A percentile compares a stretch with the other conserved stretches of the same genome.
Conservation (phyloP, 1,140 invertebrate genomes). For the Brachionus rotundiformis region DNA sequence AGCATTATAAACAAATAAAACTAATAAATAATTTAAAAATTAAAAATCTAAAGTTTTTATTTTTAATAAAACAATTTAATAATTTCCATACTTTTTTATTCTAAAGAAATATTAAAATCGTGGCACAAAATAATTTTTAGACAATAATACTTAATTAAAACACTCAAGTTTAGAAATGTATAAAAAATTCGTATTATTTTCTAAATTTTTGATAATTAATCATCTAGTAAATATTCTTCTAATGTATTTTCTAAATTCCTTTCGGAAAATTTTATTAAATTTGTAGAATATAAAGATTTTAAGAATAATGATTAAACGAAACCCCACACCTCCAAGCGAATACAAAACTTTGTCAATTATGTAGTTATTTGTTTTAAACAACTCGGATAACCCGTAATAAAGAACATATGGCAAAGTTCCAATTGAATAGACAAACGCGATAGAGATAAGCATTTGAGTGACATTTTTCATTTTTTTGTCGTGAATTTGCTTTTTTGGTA, state of each 20-base stretch:
- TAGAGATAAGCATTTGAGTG: slow-evolving; percentile 17
- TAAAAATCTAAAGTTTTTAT: too few relatives aligned
- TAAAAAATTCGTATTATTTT: too few relatives aligned
- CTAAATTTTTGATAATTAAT: too few relatives aligned
- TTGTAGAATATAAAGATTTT: slow-evolving; percentile 10
- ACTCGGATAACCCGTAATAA: slow-evolving; percentile 9
- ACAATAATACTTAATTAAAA: too few relatives aligned
- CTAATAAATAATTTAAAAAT: too few relatives aligned
- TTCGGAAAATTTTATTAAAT: neutral
- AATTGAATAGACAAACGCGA: slow-evolving; percentile 12
- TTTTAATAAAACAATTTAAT: too few relatives aligned
- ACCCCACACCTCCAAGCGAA: neutral
- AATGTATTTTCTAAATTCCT: neutral
- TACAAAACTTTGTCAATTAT: slow-evolving; percentile 1
- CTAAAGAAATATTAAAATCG: too few relatives aligned
- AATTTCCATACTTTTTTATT: too few relatives aligned
- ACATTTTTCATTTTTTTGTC: slow-evolving; percentile 10
- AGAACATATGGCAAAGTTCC: neutral
- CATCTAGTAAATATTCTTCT: too few relatives aligned
- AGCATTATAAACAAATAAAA: too few relatives aligned
- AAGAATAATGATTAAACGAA: neutral
- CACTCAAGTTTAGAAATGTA: too few relatives aligned
- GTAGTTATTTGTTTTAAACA: neutral
- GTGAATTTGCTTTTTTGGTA: neutral
- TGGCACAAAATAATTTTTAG: too few relatives aligned